Evolutionary conservation across 53 echinoderm and acorn worm species (phyloP), one percentile per base, ranked within the genome.

Genomic region (Temnopleurus reevesii): DNA sequence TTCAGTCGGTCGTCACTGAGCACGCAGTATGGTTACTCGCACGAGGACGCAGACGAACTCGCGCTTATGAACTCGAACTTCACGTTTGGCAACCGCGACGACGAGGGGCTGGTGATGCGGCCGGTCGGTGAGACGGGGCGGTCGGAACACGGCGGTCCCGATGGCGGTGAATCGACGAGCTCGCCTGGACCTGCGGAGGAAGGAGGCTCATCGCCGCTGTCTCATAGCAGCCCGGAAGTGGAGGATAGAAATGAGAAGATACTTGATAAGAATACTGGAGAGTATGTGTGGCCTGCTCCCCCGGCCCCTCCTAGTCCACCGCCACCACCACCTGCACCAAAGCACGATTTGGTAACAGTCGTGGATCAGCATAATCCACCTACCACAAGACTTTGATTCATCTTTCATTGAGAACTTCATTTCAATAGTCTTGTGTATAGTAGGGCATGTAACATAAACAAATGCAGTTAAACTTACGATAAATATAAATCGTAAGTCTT

Each of bases 1-100:
- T 87, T 87, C 71, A 87, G 88, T 87, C 88, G 88, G 31, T 66
- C 88, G n/a, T 87, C 88, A 53, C 28, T 87, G 66, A 87, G 88
- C 66, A 87, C 65, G 51, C 88, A 87, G 71, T 87, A 87, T 24
- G 88, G 88, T 19, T 47, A 66, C n/a, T 47, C 47, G 46, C 71
- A 65, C 21, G 46, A 19, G 1, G 88, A 87, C 13, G 21, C 45
- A 3, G 49, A 87, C 23, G 65, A 87, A 0, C 23, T 87, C 9
- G 65, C 65, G 1, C 46, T 64, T 35, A 87, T 66, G 88, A 65
- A 87, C 88, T 87, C 88, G 2, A 87, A 87, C n/a, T 87, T 87
- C 35, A 4, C 88, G n/a, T 87, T 87, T 35, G 88, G 88, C 29
- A 53, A 33, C 9, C 31, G 46, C 51, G 88, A 87, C n/a, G 88